phyloP scores from a whole-genome alignment of 2,113 vertebrate species.

The Telmatochromis sp. region DNA sequence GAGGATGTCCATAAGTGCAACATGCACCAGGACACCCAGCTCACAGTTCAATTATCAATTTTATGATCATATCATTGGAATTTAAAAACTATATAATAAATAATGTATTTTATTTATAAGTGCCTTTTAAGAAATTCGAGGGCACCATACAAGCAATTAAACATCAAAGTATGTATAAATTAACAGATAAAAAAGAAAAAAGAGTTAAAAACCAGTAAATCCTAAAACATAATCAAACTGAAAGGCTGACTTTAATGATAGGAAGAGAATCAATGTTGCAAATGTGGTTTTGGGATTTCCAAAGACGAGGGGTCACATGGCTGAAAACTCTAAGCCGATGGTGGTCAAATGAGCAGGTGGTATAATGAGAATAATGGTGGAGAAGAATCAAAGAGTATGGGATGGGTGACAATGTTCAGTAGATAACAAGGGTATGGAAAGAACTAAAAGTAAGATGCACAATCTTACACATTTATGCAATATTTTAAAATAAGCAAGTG shows the following conservation, averaged over 20 bases:
- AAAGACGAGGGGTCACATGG: neutral
- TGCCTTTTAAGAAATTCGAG: neutral
- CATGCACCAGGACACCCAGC: neutral
- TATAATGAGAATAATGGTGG: neutral
- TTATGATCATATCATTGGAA: neutral
- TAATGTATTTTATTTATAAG: neutral
- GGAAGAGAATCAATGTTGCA: neutral
- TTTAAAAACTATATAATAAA: neutral
- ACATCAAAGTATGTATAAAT: neutral
- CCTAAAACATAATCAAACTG: neutral
- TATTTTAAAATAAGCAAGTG: neutral
- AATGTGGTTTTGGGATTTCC: neutral
- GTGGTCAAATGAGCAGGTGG: neutral
- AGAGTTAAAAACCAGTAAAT: neutral
- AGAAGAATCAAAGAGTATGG: neutral
- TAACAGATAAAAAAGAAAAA: neutral
- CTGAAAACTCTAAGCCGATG: neutral
- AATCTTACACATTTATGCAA: neutral
- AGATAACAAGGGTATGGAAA: neutral
- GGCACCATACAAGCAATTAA: neutral
- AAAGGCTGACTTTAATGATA: neutral
- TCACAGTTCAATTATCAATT: neutral
- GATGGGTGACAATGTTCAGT: neutral
- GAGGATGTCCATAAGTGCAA: neutral
- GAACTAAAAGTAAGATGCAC: neutral